Conservation (phyloP, 2,113 vertebrate genomes). For the Turnix velox region DNA sequence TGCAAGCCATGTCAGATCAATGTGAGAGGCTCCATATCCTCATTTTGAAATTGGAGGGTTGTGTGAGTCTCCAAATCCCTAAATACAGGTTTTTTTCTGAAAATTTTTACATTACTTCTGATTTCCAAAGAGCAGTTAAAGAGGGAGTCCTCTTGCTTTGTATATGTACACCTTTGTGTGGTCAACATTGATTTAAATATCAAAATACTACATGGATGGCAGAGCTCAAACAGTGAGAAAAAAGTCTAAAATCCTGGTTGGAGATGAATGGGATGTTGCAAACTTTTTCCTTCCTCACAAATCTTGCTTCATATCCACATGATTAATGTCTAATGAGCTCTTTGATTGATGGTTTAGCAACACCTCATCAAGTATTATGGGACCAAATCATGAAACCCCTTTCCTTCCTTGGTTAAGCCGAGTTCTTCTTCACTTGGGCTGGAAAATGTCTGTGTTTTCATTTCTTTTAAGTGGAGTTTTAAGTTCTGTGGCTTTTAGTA, state of each 20-base stretch:
- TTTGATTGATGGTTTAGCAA: conserved; percentile 24
- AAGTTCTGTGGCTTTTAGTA: not conserved
- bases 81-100: not conserved
- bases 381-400: not conserved
- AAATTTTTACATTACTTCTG: not conserved
- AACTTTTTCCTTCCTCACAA: conserved; percentile 9
- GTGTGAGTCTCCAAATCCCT: not conserved
- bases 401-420: not conserved
- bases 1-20: rapidly evolving
- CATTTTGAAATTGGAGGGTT: not conserved
- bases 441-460: not conserved
- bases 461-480: not conserved
- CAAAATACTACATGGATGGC: not conserved
- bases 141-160: not conserved
- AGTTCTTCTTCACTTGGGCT: not conserved
- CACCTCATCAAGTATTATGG: conserved; percentile 1
- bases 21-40: rapidly evolving
- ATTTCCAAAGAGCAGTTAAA: not conserved
- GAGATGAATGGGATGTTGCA: conserved; percentile 23
- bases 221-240: not conserved
- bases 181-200: not conserved
- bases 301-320: not conserved
- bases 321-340: conserved; percentile 20
- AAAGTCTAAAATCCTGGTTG: not conserved
- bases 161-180: not conserved